Percentiles rank a stretch among this genome's conserved stretches.
These are phyloP conservation scores for Drosophila flavopinicola DNA, from an alignment of 2,888 invertebrate species.

Conservation along the genomic window DNA sequence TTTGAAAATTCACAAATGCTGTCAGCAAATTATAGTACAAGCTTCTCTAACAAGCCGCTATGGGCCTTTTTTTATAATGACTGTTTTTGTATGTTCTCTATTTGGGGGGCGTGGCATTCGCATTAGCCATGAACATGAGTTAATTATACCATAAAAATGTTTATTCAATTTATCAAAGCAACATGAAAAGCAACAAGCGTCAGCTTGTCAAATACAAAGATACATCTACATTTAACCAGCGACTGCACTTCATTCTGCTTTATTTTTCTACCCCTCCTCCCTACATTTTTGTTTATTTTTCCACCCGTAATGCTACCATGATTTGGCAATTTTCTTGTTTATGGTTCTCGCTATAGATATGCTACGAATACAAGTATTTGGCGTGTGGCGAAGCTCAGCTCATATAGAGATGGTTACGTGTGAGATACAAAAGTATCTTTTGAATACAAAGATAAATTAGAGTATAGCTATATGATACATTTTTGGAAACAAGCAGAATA, in stretches of 20 bases:
- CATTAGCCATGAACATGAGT: conserved; percentile 66
- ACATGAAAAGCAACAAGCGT: conserved; percentile 59
- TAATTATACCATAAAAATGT: conserved; percentile 64
- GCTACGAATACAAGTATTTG: conserved; percentile 26
- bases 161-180: conserved; percentile 69
- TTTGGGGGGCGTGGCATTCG: conserved; percentile 47
- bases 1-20: not conserved
- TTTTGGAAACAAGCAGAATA: too few relatives aligned
- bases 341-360: conserved; percentile 24
- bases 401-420: conserved; percentile 11
- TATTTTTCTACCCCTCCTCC: not conserved
- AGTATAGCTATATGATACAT: too few relatives aligned
- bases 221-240: conserved; percentile 43
- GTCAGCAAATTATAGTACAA: conserved; percentile 15
- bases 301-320: conserved; percentile 28
- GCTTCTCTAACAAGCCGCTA: conserved; percentile 1
- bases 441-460: too few relatives aligned
- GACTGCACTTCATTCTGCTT: conserved; percentile 14
- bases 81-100: not conserved
- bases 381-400: conserved; percentile 35
- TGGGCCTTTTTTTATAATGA: conserved; percentile 24
- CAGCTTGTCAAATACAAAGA: conserved; percentile 64
- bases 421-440: not conserved
- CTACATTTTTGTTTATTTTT: not conserved
- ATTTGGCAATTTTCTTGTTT: conserved; percentile 55